A percentile compares a stretch with the other conserved stretches of the same genome.
Conservation (phyloP, 2,888 invertebrate genomes). For the Rhyacophila evoluta region DNA sequence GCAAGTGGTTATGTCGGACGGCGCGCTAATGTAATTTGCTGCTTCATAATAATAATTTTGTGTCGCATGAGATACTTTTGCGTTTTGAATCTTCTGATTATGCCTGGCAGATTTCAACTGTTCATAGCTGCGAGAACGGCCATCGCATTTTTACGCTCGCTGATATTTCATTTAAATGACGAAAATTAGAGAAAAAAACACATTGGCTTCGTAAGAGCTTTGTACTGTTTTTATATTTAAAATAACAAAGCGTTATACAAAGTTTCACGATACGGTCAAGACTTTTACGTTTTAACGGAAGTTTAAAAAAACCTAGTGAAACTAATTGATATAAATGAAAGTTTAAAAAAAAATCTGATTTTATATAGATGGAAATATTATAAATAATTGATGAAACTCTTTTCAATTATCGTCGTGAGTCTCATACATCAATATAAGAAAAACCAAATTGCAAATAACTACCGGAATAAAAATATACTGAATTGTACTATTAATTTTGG, state of each 20-base stretch:
- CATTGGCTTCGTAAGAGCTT: background rate
- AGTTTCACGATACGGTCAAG: background rate
- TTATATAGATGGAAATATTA: too few relatives aligned
- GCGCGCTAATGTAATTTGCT: constrained; percentile 8
- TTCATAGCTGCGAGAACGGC: background rate
- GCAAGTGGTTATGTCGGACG: constrained; percentile 1
- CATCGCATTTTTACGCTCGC: background rate
- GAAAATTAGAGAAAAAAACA: background rate
- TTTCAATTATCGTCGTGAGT: too few relatives aligned
- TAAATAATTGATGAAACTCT: too few relatives aligned
- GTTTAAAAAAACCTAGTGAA: too few relatives aligned
- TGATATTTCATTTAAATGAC: constrained; percentile 3
- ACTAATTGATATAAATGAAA: too few relatives aligned
- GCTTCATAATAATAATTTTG: constrained; percentile 14
- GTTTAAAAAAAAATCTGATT: too few relatives aligned
- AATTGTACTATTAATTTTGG: too few relatives aligned
- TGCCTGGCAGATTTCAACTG: constrained; percentile 3
- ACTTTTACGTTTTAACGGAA: too few relatives aligned
- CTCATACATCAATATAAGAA: too few relatives aligned
- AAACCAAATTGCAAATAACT: too few relatives aligned
- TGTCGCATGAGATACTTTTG: constrained; percentile 11
- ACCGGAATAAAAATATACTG: too few relatives aligned
- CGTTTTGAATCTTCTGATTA: constrained; percentile 12
- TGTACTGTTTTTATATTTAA: background rate
- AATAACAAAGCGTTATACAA: background rate